Percentiles rank a stretch among this genome's conserved stretches.
Conservation (phyloP, 2,113 vertebrate species). For the Tupaia chinensis region DNA sequence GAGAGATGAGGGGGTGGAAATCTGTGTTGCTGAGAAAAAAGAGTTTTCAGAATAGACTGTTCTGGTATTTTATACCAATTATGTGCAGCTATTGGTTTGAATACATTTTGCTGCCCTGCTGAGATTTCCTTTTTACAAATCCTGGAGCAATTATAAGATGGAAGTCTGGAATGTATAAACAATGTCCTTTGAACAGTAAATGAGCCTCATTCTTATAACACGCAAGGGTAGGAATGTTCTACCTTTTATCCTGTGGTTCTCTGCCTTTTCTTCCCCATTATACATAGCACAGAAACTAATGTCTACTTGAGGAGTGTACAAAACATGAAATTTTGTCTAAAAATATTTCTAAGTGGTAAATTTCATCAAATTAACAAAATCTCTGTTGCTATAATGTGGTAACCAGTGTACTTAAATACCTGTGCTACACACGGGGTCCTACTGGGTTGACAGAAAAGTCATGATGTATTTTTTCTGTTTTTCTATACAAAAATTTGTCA, state of each 20-base stretch:
- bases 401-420: conserved; percentile 15
- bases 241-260: conserved; percentile 81
- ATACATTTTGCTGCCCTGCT: conserved; percentile 81
- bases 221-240: conserved; percentile 76
- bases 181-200: conserved; percentile 84
- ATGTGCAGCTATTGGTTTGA: conserved; percentile 79
- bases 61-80: conserved; percentile 75
- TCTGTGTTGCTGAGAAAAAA: conserved; percentile 51
- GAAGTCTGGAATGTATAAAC: conserved; percentile 84
- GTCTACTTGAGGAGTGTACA: not conserved
- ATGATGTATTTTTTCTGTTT: too few species aligned
- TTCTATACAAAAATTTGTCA: too few species aligned
- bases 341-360: conserved; percentile 76
- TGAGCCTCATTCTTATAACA: conserved; percentile 81
- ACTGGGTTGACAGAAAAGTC: too few species aligned
- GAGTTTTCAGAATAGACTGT: conserved; percentile 72
- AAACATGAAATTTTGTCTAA: conserved; percentile 74
- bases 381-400: not conserved
- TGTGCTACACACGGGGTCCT: not conserved
- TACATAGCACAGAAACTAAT: conserved; percentile 71
- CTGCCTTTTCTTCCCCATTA: conserved; percentile 74
- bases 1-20: conserved; percentile 61
- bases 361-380: conserved; percentile 78
- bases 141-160: conserved; percentile 81
- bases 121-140: conserved; percentile 83